Conservation (phyloP, 2,888 invertebrate genomes). For the Phengaris alcon region DNA sequence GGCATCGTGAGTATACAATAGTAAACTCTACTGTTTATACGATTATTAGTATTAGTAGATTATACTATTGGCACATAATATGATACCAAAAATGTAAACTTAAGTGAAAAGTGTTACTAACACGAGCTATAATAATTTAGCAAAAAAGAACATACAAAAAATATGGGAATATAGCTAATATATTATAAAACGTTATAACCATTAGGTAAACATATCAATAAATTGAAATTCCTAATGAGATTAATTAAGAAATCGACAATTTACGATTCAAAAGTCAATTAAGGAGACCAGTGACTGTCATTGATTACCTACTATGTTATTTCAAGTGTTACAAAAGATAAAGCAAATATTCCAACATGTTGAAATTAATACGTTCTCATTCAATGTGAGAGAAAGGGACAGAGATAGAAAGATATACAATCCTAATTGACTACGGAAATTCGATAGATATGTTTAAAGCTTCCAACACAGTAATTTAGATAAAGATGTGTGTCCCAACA, state of each 20-base stretch:
- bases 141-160: neutral
- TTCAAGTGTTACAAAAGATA: constrained; percentile 21
- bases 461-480: constrained; percentile 74
- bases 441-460: constrained; percentile 61
- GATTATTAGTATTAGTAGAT: no score
- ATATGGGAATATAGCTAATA: neutral
- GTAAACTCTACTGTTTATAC: no score
- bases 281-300: neutral
- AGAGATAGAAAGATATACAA: constrained; percentile 41
- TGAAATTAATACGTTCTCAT: constrained; percentile 18
- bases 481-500: constrained; percentile 64
- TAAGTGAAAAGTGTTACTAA: no score
- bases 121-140: neutral
- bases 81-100: no score
- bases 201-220: neutral
- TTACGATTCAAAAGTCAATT: constrained; percentile 1
- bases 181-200: no score
- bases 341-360: constrained; percentile 11
- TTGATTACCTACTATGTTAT: constrained; percentile 28
- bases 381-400: neutral
- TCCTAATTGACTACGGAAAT: constrained; percentile 59
- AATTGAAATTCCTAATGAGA: neutral
- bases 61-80: no score
- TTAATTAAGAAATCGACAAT: neutral
- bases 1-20: neutral